Conservation (phyloP, 2,113 vertebrate species). For the Boulengeromyrus knoepffleri region DNA sequence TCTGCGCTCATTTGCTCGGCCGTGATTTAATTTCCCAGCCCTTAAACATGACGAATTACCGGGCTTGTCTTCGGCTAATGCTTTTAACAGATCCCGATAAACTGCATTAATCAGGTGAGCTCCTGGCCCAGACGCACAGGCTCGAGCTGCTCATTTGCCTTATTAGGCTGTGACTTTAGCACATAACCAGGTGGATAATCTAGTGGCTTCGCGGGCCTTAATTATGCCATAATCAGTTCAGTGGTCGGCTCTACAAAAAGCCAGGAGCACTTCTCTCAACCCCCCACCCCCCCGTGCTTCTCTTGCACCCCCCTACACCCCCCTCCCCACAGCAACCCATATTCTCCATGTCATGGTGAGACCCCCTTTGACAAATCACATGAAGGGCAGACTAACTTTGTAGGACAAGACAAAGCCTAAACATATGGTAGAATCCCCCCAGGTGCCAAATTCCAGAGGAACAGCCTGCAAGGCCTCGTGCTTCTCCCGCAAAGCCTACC, state of each 20-base stretch:
- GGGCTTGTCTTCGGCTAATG: constrained; percentile 95
- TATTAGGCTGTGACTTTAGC: constrained; percentile 86
- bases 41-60: constrained; percentile 99
- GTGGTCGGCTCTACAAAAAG: constrained; percentile 71
- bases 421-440: constrained; percentile 91
- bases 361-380: constrained; percentile 83
- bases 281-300: constrained; percentile 1
- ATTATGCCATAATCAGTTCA: constrained; percentile 99
- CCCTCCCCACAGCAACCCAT: constrained; percentile 25
- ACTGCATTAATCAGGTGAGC: constrained; percentile 95
- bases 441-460: constrained; percentile 62
- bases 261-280: constrained; percentile 41
- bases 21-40: constrained; percentile 90
- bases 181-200: constrained; percentile 99
- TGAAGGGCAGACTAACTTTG: constrained; percentile 97
- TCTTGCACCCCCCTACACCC: constrained; percentile 6
- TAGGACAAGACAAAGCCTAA: constrained; percentile 94
- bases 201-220: constrained; percentile 92
- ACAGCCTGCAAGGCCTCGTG: constrained; percentile 37
- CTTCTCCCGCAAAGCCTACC: constrained; percentile 20
- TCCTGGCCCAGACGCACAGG: constrained; percentile 70
- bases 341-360: constrained; percentile 67
- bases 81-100: constrained; percentile 99
- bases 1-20: constrained; percentile 70
- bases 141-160: constrained; percentile 78